Base-by-base conservation (phyloP, 2,888 invertebrate species). In the Stenichneumon culpator region DNA sequence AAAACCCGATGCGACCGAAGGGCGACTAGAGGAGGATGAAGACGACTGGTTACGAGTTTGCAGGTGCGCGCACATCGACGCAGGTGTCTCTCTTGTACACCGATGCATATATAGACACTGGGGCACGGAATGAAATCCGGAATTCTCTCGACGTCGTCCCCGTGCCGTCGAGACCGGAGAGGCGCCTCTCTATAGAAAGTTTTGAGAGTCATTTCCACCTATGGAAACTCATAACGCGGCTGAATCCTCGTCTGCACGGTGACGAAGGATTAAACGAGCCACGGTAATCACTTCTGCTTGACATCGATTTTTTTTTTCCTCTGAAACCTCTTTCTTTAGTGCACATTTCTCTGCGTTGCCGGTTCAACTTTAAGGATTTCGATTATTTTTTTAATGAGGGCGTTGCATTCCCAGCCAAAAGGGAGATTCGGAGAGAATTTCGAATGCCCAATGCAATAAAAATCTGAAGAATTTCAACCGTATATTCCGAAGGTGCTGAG, bases 191-290 rank as follows among this genome's bases (percentile, higher is more conserved):
- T 73, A 57, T 73, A 73, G 73, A 73, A 73, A 73, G 73, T 73
- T 54, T 39, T 6, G 73, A 73, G 72, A 60, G 25, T 60, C 57
- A 44, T 60, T 60, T 44, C 57, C 44, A n/a, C 14, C 25, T 60
- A 47, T 73, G 39, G 57, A 28, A 60, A 57, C 39, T 44, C 22
- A 44, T n/a, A 57, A 57, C 44, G 73, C 36, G 36, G 22, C 44
- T 28, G 44, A 60, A 60, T 73, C 52, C 54, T 19, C 19, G 14
- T 54, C 36, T 47, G 54, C 84, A 86, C 88, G 84, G 86, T 86
- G 73, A 84, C 82, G 70, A 87, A 79, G 80, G 70, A 73, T 57
- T 22, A 25, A 57, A 22, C 22, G 25, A 25, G 19, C 25, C 57
- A 22, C 57, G 57, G 57, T 14, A 11, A 57, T 57, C 25, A 22